Evolutionary conservation across 2,888 invertebrate genomes (phyloP).

Genomic region (Lottia scabra): DNA sequence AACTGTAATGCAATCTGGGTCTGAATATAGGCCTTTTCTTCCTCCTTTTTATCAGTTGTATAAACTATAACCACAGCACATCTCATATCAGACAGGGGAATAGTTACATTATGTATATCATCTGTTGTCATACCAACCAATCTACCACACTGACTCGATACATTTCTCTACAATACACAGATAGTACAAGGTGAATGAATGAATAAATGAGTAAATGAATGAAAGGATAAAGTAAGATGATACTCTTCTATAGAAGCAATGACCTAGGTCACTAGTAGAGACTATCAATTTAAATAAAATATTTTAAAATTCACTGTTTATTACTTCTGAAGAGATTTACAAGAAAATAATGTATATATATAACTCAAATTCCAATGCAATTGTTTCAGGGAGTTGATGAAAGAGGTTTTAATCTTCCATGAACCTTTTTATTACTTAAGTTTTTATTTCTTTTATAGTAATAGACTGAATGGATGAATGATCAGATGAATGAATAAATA

Average conservation of each 20-base stretch:
- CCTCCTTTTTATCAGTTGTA: conserved; percentile 32
- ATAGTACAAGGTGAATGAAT: not conserved
- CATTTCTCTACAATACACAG: conserved; percentile 65
- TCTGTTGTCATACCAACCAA: conserved; percentile 75
- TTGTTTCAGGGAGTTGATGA: no score
- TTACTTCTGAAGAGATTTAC: no score
- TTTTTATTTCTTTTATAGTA: no score
- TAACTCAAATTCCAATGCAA: no score
- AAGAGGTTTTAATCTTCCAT: no score
- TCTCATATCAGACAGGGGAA: conserved; percentile 71
- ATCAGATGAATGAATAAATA: not conserved
- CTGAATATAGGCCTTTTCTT: conserved; percentile 30
- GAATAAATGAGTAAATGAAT: no score
- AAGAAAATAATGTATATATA: no score
- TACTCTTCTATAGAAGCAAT: no score
- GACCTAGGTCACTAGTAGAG: no score
- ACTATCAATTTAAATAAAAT: no score
- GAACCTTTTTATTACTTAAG: no score
- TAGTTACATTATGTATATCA: conserved; percentile 75
- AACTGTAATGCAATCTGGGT: conserved; percentile 36
- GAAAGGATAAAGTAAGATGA: not conserved
- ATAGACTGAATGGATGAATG: conserved; percentile 4
- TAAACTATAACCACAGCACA: conserved; percentile 71
- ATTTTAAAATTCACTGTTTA: no score
- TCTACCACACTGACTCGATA: conserved; percentile 74